These are phyloP conservation scores for Gastrophryne carolinensis DNA, from an alignment of 2,797 vertebrate genomes.

Conservation along the genomic window DNA sequence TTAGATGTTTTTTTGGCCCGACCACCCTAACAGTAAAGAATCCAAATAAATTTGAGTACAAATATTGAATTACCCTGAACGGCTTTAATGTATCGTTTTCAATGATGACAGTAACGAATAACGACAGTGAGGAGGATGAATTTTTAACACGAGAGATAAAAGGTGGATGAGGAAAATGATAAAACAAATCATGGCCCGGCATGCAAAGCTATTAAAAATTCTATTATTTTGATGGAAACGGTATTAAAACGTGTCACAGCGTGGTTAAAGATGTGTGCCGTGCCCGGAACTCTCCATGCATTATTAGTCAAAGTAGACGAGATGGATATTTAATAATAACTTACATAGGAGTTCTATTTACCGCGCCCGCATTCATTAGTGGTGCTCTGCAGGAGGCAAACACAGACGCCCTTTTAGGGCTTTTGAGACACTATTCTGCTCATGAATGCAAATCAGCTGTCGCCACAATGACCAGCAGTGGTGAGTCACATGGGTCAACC, in stretches of 20 bases:
- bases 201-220: neutral
- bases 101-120: neutral
- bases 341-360: neutral
- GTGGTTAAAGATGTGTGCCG: neutral
- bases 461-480: too few species aligned
- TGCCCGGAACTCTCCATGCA: neutral
- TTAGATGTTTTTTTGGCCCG: too few species aligned
- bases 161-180: neutral
- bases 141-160: neutral
- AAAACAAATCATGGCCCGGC: neutral
- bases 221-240: neutral
- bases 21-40: neutral
- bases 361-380: neutral
- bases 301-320: neutral
- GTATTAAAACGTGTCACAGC: neutral
- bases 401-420: too few species aligned
- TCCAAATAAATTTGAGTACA: neutral
- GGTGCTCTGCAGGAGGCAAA: neutral
- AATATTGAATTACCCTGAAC: neutral
- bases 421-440: too few species aligned
- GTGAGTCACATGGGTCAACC: too few species aligned
- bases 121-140: neutral
- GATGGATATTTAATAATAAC: too few species aligned
- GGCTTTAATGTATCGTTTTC: neutral
- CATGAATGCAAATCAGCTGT: too few species aligned